Base-by-base conservation (phyloP, 2,797 vertebrate species). In the Xenopus petersii region DNA sequence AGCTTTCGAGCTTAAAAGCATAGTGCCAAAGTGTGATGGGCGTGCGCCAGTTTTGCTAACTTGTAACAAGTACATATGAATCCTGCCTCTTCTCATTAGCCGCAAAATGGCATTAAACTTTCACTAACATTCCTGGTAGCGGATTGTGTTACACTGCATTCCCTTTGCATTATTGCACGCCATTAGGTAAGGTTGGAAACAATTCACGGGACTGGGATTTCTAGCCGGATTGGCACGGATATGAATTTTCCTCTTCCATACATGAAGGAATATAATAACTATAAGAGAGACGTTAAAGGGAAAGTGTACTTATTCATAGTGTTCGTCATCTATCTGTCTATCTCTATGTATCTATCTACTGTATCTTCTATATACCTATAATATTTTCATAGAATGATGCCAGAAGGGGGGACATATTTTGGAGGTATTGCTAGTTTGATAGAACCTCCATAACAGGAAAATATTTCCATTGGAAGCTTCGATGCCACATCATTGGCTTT, bases 41-140 rank as follows among this genome's bases (percentile, higher is more conserved):
- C 49, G 17, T 24, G 17, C 9, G 70, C 70, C 70, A 73, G 65
- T 67, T 73, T 58, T 59, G 67, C 48, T 49, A 58, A 42, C 17
- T 62, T 58, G 68, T 24, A 59, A 64, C 64, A 73, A 64, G 56
- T 73, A 64, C 61, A 10, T 36, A 17, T 67, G 59, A 49, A 63
- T 33, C 55, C 70, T 67, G 64, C 61, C 75, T 63, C 58, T 54
- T 78, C n/a, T 59, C 16, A 65, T 78, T 78, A 78, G 62, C 33
- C 30, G 33, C 33, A 69, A 36, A 64, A 73, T 55, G 49, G 47
- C 60, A 69, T 49, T 36, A 64, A 17, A 36, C 21, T 46, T 33
- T 64, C 69, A 30, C 64, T 59, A 33, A 67, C 64, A 67, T 72
- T 63, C 64, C 70, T 67, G 36, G 56, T 26, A 49, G 42, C 61